These are phyloP conservation scores for Gymnarchus niloticus DNA, from an alignment of 2,113 vertebrate species.

Conservation along the genomic window DNA sequence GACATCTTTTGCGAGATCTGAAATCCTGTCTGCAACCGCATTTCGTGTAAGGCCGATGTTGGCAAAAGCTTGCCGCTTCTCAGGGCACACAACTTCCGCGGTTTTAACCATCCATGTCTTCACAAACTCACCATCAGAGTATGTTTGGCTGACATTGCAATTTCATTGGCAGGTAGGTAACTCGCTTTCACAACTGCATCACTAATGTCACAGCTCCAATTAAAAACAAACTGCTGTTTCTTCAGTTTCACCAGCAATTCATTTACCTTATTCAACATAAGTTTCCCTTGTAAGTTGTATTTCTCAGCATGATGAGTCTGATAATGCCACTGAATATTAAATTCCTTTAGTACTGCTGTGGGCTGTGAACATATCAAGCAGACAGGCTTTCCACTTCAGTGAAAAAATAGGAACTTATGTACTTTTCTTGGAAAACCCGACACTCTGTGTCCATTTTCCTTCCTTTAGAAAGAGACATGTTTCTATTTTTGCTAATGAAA, in stretches of 20 bases:
- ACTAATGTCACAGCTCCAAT: slow-evolving; percentile 14
- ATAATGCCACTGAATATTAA: slow-evolving; percentile 22
- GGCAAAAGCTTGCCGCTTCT: slow-evolving; percentile 11
- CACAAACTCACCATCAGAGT: slow-evolving; percentile 18
- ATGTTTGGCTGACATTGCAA: slow-evolving; percentile 43
- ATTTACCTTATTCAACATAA: slow-evolving; percentile 9
- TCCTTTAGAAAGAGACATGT: not conserved
- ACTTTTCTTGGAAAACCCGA: not conserved
- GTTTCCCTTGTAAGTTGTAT: slow-evolving; percentile 9
- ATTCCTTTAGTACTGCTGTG: slow-evolving; percentile 21
- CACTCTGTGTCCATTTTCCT: not conserved
- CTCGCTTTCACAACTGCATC: slow-evolving; percentile 22
- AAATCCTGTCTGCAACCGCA: slow-evolving; percentile 6
- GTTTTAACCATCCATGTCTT: slow-evolving; percentile 41
- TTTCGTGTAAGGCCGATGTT: slow-evolving; percentile 11
- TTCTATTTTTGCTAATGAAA: too few relatives aligned
- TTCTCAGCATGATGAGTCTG: slow-evolving; percentile 14
- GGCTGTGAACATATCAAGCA: slow-evolving; percentile 23
- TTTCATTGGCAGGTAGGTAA: slow-evolving; percentile 30
- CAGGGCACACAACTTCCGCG: slow-evolving; percentile 8
- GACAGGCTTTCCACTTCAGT: slow-evolving; percentile 2
- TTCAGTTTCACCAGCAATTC: not conserved
- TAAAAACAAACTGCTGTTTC: slow-evolving; percentile 13
- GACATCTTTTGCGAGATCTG: slow-evolving; percentile 4
- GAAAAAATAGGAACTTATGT: slow-evolving; percentile 6